A percentile compares a stretch with the other conserved stretches of the same genome.
Evolutionary conservation across 2,888 invertebrate species (phyloP).

Genomic region (Polylopha cassiicola): DNA sequence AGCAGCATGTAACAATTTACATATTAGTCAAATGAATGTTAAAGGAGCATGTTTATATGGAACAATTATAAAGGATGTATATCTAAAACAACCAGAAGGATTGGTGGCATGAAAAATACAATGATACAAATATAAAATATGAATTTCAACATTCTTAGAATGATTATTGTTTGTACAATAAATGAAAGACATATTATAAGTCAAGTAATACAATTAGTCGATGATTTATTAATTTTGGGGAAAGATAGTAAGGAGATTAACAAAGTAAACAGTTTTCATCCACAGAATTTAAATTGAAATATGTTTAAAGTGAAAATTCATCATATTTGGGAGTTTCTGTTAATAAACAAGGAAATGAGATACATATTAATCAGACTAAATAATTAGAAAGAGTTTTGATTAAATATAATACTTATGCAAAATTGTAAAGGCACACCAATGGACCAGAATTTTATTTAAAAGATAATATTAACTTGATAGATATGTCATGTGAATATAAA

Average conservation of each 20-base stretch:
- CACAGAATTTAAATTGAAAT: constrained; percentile 22
- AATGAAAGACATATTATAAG: constrained; percentile 14
- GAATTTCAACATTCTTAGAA: constrained; percentile 20
- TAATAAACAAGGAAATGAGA: neutral
- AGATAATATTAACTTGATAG: constrained; percentile 10
- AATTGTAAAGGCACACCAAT: constrained; percentile 24
- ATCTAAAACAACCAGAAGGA: constrained; percentile 12
- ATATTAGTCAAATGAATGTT: constrained; percentile 10
- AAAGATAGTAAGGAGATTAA: constrained; percentile 1
- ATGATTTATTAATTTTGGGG: constrained; percentile 23
- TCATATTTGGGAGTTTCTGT: constrained; percentile 19
- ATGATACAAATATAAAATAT: constrained; percentile 14
- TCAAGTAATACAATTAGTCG: constrained; percentile 26
- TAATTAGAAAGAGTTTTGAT: constrained; percentile 18
- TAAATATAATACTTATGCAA: constrained; percentile 22
- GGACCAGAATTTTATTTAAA: constrained; percentile 22
- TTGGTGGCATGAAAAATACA: constrained; percentile 22
- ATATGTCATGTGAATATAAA: constrained; percentile 17
- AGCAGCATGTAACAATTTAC: constrained; percentile 10
- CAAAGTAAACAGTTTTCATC: constrained; percentile 10
- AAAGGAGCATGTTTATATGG: constrained; percentile 19
- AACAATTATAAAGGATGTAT: constrained; percentile 3
- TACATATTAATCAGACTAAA: constrained; percentile 13
- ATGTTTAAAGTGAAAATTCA: constrained; percentile 17
- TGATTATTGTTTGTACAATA: constrained; percentile 23